phyloP scores from a whole-genome alignment of 2,113 vertebrate species.

The Sylvilagus bachmani region DNA sequence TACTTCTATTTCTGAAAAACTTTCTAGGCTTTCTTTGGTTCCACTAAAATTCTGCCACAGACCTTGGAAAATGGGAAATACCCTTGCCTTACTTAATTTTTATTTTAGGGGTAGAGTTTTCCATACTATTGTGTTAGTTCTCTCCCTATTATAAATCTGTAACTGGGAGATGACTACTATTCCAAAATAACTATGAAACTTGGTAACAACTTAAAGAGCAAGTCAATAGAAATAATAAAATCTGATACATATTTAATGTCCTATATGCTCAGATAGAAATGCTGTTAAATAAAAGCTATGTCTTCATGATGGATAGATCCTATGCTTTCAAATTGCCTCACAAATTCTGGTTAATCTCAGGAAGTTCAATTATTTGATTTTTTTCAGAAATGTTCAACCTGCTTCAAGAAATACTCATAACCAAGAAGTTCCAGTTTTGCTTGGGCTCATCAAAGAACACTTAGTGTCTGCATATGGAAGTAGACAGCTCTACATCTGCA shows the following conservation, averaged over 20 bases:
- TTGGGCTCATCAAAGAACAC: background rate
- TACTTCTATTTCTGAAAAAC: background rate
- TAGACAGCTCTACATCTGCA: background rate
- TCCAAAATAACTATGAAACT: background rate
- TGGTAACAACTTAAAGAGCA: slow-evolving; percentile 1
- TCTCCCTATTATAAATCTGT: slow-evolving; percentile 8
- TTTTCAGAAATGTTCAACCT: slow-evolving; percentile 47
- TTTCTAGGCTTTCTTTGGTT: slow-evolving; percentile 17
- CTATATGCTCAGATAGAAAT: slow-evolving; percentile 8
- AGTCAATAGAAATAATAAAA: background rate
- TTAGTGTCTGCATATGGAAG: background rate
- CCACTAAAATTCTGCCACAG: background rate
- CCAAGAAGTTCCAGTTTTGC: background rate
- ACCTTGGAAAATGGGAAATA: background rate
- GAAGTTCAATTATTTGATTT: background rate
- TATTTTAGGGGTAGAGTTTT: slow-evolving; percentile 4
- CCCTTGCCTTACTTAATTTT: background rate
- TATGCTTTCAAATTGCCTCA: background rate
- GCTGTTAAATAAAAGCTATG: background rate
- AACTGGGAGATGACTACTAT: background rate
- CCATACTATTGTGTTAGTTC: background rate
- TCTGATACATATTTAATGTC: slow-evolving; percentile 15
- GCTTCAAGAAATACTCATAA: background rate
- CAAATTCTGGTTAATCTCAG: background rate
- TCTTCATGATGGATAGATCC: background rate